These are phyloP conservation scores for Drosophila saltans DNA, from an alignment of 1,140 invertebrate genomes.

Conservation along the genomic window DNA sequence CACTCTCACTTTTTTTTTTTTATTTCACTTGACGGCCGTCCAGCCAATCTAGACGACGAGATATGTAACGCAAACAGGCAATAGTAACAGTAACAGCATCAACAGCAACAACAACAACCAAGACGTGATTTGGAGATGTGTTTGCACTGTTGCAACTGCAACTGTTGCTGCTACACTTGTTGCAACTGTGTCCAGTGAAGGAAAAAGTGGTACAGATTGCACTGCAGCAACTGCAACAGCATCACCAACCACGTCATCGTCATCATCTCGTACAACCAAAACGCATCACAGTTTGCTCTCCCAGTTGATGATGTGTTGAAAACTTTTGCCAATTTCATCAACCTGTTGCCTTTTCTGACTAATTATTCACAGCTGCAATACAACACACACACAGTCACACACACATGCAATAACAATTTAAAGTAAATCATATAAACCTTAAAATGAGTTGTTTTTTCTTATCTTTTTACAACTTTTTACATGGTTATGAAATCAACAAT, in stretches of 20 bases:
- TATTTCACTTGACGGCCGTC: slow-evolving; percentile 65
- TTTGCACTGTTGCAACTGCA: slow-evolving; percentile 66
- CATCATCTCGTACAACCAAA: slow-evolving; percentile 25
- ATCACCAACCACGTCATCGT: slow-evolving; percentile 13
- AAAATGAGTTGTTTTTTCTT: background rate
- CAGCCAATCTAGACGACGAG: slow-evolving; percentile 78
- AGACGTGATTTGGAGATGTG: slow-evolving; percentile 78
- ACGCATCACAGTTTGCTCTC: slow-evolving; percentile 34
- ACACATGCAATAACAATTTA: background rate
- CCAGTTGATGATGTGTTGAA: slow-evolving; percentile 3
- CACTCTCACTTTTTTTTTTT: slow-evolving; percentile 83
- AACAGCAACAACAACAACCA: slow-evolving; percentile 39
- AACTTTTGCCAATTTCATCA: slow-evolving; percentile 7
- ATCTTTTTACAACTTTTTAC: background rate
- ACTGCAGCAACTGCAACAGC: slow-evolving; percentile 21
- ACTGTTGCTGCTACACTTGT: slow-evolving; percentile 64
- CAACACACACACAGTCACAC: background rate
- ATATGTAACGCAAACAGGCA: slow-evolving; percentile 70
- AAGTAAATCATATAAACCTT: slow-evolving; percentile 1
- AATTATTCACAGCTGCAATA: slow-evolving; percentile 8
- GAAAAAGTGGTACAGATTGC: slow-evolving; percentile 78
- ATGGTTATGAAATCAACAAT: slow-evolving; percentile 1
- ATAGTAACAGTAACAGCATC: slow-evolving; percentile 27
- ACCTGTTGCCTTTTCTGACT: slow-evolving; percentile 7
- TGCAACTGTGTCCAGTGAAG: slow-evolving; percentile 59